These are phyloP conservation scores for Eptesicus fuscus DNA, from an alignment of 2,113 vertebrate species.

Conservation along the genomic window DNA sequence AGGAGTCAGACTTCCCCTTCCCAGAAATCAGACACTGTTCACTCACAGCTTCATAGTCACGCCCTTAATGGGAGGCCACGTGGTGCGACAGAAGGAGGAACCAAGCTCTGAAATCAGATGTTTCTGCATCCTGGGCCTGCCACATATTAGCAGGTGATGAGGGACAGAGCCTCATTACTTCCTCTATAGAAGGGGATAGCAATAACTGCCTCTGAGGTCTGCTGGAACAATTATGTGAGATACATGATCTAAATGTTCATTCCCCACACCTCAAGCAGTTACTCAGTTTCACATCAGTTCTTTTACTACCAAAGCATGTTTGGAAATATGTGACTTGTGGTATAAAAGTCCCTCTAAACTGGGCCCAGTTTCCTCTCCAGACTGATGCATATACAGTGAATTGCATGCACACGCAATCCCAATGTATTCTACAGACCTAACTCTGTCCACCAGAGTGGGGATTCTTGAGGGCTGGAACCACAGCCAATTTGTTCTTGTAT, in stretches of 20 bases:
- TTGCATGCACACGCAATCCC: not conserved
- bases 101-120: not conserved
- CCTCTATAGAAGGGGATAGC: not conserved
- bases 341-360: not conserved
- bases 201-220: not conserved
- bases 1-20: not conserved
- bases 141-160: not conserved
- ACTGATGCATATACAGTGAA: not conserved
- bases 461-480: not conserved
- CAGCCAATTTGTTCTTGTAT: not conserved
- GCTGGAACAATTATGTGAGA: not conserved
- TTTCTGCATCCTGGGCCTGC: not conserved
- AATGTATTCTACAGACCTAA: not conserved
- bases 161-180: not conserved
- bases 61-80: not conserved
- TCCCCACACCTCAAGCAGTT: not conserved
- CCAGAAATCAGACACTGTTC: not conserved
- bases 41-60: not conserved
- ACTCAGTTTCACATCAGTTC: not conserved
- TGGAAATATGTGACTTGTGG: not conserved
- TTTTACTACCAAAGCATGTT: not conserved
- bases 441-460: not conserved
- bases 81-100: not conserved
- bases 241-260: not conserved
- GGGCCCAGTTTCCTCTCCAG: not conserved